Evolutionary conservation across 1,140 invertebrate species (phyloP).

Genomic region (Bacillus rossius): DNA sequence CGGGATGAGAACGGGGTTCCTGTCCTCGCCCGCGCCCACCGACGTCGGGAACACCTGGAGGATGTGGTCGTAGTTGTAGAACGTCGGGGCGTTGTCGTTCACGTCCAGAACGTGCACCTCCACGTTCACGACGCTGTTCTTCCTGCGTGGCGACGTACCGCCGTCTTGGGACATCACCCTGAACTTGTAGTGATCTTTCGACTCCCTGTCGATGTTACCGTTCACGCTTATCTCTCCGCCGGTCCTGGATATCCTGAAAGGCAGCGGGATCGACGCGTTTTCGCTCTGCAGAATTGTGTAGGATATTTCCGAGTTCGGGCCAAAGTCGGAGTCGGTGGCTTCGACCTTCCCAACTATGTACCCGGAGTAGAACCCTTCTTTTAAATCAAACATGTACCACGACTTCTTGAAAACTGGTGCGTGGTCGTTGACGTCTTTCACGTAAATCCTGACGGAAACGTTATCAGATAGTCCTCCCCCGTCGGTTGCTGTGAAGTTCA

Average conservation of each 20-base stretch:
- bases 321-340: conserved; percentile 69
- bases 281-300: conserved; percentile 58
- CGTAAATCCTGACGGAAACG: conserved; percentile 57
- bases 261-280: conserved; percentile 48
- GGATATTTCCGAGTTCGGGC: conserved; percentile 66
- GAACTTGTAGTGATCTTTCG: conserved; percentile 61
- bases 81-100: conserved; percentile 49
- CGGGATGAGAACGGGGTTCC: conserved; percentile 41
- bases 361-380: conserved; percentile 68
- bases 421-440: conserved; percentile 84
- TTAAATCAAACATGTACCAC: conserved; percentile 76
- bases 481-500: conserved; percentile 73
- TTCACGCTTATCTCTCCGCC: conserved; percentile 69
- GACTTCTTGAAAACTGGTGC: conserved; percentile 73
- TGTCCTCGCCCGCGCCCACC: conserved; percentile 7
- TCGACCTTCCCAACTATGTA: conserved; percentile 66
- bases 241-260: conserved; percentile 66
- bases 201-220: conserved; percentile 74
- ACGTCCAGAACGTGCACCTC: conserved; percentile 74
- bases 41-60: conserved; percentile 21
- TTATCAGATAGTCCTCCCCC: conserved; percentile 62
- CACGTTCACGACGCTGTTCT: conserved; percentile 52
- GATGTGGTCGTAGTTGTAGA: conserved; percentile 57
- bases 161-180: conserved; percentile 70
- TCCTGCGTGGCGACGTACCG: conserved; percentile 47